Evolutionary conservation across 2,797 vertebrate genomes (phyloP), one percentile per base, ranked within the genome.

Genomic region (Clarias pachynema): DNA sequence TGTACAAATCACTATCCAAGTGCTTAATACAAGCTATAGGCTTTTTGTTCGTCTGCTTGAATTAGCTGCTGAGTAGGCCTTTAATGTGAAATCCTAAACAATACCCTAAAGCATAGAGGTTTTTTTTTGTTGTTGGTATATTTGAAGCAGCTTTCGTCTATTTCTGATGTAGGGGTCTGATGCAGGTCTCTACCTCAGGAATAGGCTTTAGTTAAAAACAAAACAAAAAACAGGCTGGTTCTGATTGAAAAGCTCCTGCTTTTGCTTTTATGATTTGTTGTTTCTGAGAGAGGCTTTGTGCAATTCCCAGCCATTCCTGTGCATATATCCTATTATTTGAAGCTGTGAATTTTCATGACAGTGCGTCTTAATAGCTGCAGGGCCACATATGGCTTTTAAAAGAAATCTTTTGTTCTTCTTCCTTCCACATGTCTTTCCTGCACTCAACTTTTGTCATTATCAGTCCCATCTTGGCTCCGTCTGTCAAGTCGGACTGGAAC

Each of bases 311-410:
- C 72, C 73, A 82, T 85, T 82, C 80, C 84, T 83, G 82, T 89
- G 29, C 79, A 85, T 83, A 87, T 86, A 87, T 89, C 88, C n/a
- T 83, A 89, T 89, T 88, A 86, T 89, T 88, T 87, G 26, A 88
- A 89, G 86, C 83, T 92, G 88, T 89, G 85, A 87, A 87, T 87
- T 89, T 87, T 79, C 62, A 89, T 89, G 69, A 88, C 85, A 87
- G 40, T 37, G 44, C 57, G 72, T 82, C 82, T 86, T 70, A 84
- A 78, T 82, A 73, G 74, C 74, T 88, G 24, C 70, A 89, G 86
- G 88, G 74, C 82, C 86, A 84, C 86, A 89, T 91, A 69, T 92
- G 85, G 73, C 87, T 82, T 82, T 89, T 79, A 65, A 77, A 15
- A 89, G 26, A 60, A 49, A 26, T 65, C n/a, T 16, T 88, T 81